These are phyloP conservation scores for Mastomys coucha DNA, from an alignment of 2,113 vertebrate species.

Conservation along the genomic window DNA sequence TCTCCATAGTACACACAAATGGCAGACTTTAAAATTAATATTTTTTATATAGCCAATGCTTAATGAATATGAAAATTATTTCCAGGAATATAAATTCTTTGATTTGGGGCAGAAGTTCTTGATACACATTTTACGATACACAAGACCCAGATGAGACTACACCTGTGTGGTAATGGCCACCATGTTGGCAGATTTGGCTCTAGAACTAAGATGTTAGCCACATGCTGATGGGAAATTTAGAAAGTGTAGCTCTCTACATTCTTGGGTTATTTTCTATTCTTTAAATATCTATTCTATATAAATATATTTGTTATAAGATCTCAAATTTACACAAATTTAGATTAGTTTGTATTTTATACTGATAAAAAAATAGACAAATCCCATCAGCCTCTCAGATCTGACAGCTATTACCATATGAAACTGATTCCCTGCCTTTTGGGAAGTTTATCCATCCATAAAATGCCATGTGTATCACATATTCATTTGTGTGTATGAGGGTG, in stretches of 20 bases:
- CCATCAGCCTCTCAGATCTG: neutral
- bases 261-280: neutral
- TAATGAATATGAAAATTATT: neutral
- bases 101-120: neutral
- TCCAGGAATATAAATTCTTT: neutral
- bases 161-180: neutral
- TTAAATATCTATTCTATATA: neutral
- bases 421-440: neutral
- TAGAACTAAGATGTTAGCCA: neutral
- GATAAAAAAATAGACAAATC: neutral
- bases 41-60: neutral
- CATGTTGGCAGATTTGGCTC: neutral
- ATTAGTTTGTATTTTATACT: constrained; percentile 2
- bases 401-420: neutral
- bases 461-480: neutral
- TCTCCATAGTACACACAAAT: neutral
- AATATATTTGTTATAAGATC: neutral
- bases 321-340: neutral
- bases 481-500: too few relatives aligned
- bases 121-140: neutral
- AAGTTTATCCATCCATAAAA: neutral
- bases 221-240: neutral
- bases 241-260: neutral
- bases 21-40: neutral
- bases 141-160: neutral